Evolutionary conservation across 2,888 invertebrate species (phyloP).

Genomic region (Amphimallon solstitiale): DNA sequence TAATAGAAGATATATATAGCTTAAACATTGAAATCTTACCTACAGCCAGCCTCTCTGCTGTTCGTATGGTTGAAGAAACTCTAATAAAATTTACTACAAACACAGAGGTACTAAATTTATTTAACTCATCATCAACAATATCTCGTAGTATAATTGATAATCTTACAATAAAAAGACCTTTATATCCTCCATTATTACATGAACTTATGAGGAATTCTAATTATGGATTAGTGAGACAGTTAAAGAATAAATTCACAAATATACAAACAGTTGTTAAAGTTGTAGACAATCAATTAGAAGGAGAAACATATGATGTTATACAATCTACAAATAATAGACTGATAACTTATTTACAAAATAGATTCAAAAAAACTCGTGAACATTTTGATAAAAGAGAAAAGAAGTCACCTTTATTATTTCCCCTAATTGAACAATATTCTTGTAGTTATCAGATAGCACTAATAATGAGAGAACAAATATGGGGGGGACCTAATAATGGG

Average conservation of each 20-base stretch:
- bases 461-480: neutral
- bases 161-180: neutral
- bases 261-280: neutral
- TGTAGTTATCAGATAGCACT: neutral
- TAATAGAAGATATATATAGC: neutral
- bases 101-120: neutral
- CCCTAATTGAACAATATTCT: neutral
- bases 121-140: neutral
- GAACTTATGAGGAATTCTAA: neutral
- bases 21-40: neutral
- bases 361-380: neutral
- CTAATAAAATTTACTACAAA: neutral
- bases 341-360: neutral
- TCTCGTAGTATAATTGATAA: neutral
- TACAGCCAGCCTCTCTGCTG: neutral
- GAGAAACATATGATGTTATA: neutral
- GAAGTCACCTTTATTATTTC: neutral
- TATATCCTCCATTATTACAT: neutral
- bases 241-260: neutral
- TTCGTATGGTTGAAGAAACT: neutral
- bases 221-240: neutral
- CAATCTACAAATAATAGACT: neutral
- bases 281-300: neutral
- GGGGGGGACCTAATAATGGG: neutral
- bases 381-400: too few species aligned